phyloP scores from a whole-genome alignment of 1,140 invertebrate genomes.

The Drosophila repletoides region DNA sequence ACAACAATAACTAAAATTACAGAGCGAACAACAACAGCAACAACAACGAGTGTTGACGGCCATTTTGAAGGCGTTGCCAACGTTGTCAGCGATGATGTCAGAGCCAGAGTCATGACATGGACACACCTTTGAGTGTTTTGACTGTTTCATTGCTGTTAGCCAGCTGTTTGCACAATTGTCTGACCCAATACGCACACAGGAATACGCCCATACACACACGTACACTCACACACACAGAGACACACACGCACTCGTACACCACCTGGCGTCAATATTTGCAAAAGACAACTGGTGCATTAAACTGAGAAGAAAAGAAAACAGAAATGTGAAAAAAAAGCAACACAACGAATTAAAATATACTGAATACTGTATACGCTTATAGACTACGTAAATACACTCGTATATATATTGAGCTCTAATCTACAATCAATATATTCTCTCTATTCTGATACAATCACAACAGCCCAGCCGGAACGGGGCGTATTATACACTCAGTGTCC shows the following conservation, averaged over 20 bases:
- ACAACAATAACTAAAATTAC: slow-evolving; percentile 17
- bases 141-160: slow-evolving; percentile 62
- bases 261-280: slow-evolving; percentile 28
- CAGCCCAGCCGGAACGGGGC: slow-evolving; percentile 78
- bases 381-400: slow-evolving; percentile 33
- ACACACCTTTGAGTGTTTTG: slow-evolving; percentile 68
- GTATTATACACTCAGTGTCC: slow-evolving; percentile 81
- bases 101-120: slow-evolving; percentile 48
- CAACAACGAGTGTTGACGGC: slow-evolving; percentile 22
- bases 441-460: slow-evolving; percentile 55
- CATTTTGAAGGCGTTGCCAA: slow-evolving; percentile 64
- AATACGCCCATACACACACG: slow-evolving; percentile 20
- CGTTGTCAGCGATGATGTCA: slow-evolving; percentile 68
- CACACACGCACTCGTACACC: not conserved
- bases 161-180: slow-evolving; percentile 57
- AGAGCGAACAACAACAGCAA: slow-evolving; percentile 19
- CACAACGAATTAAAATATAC: slow-evolving; percentile 9
- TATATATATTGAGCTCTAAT: too few species aligned
- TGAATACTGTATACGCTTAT: slow-evolving; percentile 28
- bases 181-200: slow-evolving; percentile 36
- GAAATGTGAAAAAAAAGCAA: slow-evolving; percentile 1
- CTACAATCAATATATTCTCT: slow-evolving; percentile 59
- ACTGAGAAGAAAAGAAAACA: not conserved
- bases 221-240: slow-evolving; percentile 6
- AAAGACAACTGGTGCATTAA: not conserved